These are phyloP conservation scores for Salvelinus namaycush DNA, from an alignment of 2,113 vertebrate species.

Conservation along the genomic window DNA sequence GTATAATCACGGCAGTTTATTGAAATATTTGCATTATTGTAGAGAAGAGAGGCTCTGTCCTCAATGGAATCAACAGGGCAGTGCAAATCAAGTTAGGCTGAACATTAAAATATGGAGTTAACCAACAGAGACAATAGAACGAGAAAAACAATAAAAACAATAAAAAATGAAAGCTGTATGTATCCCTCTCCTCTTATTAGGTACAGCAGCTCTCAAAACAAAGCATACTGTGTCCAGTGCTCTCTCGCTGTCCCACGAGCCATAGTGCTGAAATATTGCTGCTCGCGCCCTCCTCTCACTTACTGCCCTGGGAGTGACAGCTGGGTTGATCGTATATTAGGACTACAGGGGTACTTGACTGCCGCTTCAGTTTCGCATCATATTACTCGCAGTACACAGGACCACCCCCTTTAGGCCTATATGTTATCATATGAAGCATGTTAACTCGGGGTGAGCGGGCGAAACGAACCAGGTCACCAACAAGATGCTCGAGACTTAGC, in stretches of 20 bases:
- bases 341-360: neutral
- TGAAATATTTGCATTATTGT: too few relatives aligned
- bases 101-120: too few relatives aligned
- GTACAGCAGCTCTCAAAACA: neutral
- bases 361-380: slow-evolving; percentile 5
- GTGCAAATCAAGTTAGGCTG: too few relatives aligned
- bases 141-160: neutral
- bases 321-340: slow-evolving; percentile 27
- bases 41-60: too few relatives aligned
- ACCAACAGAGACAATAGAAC: neutral
- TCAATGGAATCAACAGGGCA: too few relatives aligned
- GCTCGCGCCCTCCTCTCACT: neutral
- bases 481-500: slow-evolving; percentile 41
- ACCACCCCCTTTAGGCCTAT: neutral
- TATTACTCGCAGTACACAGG: neutral
- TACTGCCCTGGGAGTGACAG: slow-evolving; percentile 13
- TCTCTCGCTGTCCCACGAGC: slow-evolving; percentile 2
- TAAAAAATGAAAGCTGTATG: neutral
- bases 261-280: slow-evolving; percentile 5
- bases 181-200: neutral
- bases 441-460: slow-evolving; percentile 12
- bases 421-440: slow-evolving; percentile 17
- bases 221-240: neutral
- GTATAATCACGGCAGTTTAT: too few relatives aligned
- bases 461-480: slow-evolving; percentile 45